Conservation (phyloP, 2,113 vertebrate species). For the Myotis brandtii region DNA sequence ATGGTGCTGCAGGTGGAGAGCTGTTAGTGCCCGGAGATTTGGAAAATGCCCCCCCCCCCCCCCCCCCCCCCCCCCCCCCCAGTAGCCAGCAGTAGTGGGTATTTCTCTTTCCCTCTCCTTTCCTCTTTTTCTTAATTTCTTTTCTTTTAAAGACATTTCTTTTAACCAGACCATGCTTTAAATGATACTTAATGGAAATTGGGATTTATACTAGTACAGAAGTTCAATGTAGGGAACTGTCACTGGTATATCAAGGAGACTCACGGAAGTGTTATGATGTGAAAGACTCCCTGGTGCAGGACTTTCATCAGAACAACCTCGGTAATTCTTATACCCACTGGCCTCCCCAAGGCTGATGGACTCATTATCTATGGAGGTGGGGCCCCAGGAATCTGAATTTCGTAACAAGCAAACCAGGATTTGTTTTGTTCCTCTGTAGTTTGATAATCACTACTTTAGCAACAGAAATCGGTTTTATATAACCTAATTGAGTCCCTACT, state of each 20-base stretch:
- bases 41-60: background rate
- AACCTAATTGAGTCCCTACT: background rate
- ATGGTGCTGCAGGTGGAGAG: background rate
- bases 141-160: background rate
- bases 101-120: background rate
- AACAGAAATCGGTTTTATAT: background rate
- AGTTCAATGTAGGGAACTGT: background rate
- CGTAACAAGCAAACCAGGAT: background rate
- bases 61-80: accelerated
- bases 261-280: background rate
- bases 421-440: background rate
- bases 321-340: background rate
- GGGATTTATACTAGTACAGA: background rate
- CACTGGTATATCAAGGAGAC: background rate
- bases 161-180: background rate
- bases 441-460: background rate
- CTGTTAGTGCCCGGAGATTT: background rate
- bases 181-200: background rate
- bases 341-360: background rate
- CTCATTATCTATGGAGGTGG: background rate
- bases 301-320: background rate
- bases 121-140: too few species aligned
- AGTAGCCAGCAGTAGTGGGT: background rate
- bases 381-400: background rate
- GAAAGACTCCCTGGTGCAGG: background rate